These are phyloP conservation scores for Ptychoptera contaminata DNA, from an alignment of 2,888 invertebrate species.

Conservation along the genomic window DNA sequence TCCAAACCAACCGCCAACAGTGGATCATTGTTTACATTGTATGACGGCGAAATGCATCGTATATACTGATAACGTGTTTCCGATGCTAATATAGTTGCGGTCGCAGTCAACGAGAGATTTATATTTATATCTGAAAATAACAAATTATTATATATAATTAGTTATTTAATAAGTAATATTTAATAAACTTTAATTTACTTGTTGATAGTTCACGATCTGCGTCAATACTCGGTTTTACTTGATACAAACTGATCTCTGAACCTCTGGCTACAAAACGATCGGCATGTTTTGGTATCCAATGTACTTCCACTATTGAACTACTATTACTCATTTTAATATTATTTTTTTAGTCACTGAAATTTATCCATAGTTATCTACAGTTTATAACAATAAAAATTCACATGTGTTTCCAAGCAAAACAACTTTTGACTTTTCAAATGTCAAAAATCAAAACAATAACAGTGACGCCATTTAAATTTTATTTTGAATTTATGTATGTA, in stretches of 20 bases:
- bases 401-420: not conserved
- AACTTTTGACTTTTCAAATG: not conserved
- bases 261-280: slow-evolving; percentile 85
- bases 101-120: slow-evolving; percentile 19
- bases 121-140: slow-evolving; percentile 17
- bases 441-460: slow-evolving; percentile 2
- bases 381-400: not conserved
- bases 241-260: slow-evolving; percentile 75
- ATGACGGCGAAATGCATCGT: slow-evolving; percentile 77
- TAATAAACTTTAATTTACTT: slow-evolving; percentile 10
- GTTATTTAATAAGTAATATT: slow-evolving; percentile 1
- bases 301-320: slow-evolving; percentile 55
- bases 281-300: slow-evolving; percentile 67
- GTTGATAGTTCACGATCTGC: slow-evolving; percentile 20
- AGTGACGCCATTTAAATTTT: not conserved
- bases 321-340: slow-evolving; percentile 28
- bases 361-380: not conserved
- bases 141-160: slow-evolving; percentile 1
- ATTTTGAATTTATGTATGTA: no score
- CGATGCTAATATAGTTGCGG: slow-evolving; percentile 19
- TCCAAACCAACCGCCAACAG: slow-evolving; percentile 76
- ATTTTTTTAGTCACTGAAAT: not conserved
- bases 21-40: slow-evolving; percentile 57
- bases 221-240: slow-evolving; percentile 48
- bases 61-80: slow-evolving; percentile 49